These are phyloP conservation scores for Ornithoptera priamus DNA, from an alignment of 2,888 invertebrate species.

Conservation along the genomic window DNA sequence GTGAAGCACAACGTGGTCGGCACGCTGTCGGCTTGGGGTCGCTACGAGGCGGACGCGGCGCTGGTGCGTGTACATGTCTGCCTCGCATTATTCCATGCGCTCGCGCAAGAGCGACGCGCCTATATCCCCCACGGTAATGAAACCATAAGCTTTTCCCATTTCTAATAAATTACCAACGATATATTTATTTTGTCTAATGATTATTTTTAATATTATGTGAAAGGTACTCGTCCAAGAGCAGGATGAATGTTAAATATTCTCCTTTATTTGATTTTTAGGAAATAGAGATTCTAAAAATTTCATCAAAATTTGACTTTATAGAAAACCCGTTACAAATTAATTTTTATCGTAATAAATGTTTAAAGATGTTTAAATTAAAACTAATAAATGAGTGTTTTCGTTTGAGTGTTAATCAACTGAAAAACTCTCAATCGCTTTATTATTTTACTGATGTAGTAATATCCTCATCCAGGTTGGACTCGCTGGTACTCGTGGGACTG, in stretches of 20 bases:
- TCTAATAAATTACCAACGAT: background rate
- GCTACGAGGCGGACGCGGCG: constrained; percentile 43
- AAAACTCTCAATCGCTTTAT: too few relatives aligned
- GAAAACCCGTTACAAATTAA: too few relatives aligned
- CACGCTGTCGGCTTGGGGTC: constrained; percentile 88
- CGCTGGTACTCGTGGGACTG: constrained; percentile 73
- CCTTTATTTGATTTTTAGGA: background rate
- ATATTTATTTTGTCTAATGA: background rate
- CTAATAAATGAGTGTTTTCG: too few relatives aligned
- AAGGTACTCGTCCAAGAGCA: background rate
- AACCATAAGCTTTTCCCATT: background rate
- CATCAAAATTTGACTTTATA: too few relatives aligned
- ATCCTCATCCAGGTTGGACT: constrained; percentile 61
- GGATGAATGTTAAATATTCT: background rate
- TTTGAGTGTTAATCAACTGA: too few relatives aligned
- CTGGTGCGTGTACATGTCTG: constrained; percentile 80
- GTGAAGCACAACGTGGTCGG: constrained; percentile 89
- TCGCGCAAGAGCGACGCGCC: constrained; percentile 93
- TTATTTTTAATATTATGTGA: background rate
- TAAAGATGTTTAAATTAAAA: too few relatives aligned
- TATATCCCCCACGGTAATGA: constrained; percentile 90
- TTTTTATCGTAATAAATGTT: too few relatives aligned
- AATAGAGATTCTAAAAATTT: too few relatives aligned
- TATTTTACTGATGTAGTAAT: too few relatives aligned
- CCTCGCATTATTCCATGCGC: constrained; percentile 92